Evolutionary conservation across 2,113 vertebrate species (phyloP), one percentile per base, ranked within the genome.

Genomic region (Piaya cayana): DNA sequence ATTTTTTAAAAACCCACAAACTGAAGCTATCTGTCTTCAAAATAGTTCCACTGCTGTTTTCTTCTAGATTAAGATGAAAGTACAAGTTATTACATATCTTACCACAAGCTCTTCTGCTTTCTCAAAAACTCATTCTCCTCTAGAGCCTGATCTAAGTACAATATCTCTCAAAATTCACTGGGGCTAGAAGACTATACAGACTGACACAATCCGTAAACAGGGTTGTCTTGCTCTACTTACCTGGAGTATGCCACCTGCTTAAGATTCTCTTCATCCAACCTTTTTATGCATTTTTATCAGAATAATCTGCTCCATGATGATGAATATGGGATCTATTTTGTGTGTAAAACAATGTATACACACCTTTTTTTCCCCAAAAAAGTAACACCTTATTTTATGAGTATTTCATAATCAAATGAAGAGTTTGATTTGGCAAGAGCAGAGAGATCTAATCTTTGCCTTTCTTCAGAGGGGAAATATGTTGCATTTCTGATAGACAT

Each of bases 231-330:
- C 19, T 69, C 39, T 90, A 67, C 65, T 67, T 88, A 98, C 96
- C 97, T 91, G 97, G 96, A 94, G 98, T 68, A 98, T 93, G 14
- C 96, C 97, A 64, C 98, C 97, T 80, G 96, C 96, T 92, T 98
- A 97, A 64, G 87, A 88, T 39, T 97, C 88, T 60, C 43, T 69
- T 95, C 96, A 98, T 68, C 95, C 97, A 83, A 98, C 91, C 17
- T 98, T 97, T 94, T 96, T 85, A 37, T 90, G 87, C 97, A 98
- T 98, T 96, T 98, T 98, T 70, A 94, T 98, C 42, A 98, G 95
- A 76, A 98, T 76, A 59, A 97, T 78, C 17, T 95, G 96, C 67
- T 98, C 98, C 94, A 97, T 98, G 8, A 98, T 84, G 76, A 96
- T 94, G 53, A 98, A 98, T 5, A 98, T 93, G 29, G 97, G 97